Base-by-base conservation (phyloP, 2,113 vertebrate genomes). In the Cochlearius cochlearius region DNA sequence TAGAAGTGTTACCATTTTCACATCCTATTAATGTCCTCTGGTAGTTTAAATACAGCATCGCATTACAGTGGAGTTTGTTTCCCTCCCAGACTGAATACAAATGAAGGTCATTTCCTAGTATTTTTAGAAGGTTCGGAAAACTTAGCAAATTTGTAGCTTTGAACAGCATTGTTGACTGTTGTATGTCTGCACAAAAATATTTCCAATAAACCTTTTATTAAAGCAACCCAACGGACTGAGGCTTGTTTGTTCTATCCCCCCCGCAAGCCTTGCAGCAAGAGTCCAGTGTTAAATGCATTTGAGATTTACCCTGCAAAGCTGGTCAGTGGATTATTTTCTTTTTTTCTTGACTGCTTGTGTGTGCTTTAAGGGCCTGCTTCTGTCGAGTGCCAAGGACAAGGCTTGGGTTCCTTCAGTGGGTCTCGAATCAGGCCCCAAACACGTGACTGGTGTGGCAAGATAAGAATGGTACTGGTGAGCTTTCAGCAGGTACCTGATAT, bases 141-240 rank as follows among this genome's bases (percentile, higher is more conserved):
- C 77, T 92, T 92, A 94, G 92, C 74, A 67, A 75, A 96, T 97
- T 90, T 93, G 94, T 97, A 94, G 95, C 96, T 98, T 98, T 97
- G 96, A 97, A 96, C 91, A 93, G 60, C 96, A 32, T 89, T 96
- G 95, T 98, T 97, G 96, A 97, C 96, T 96, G 96, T 93, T 90
- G 83, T 98, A 85, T 98, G 97, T 97, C 97, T 97, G 93, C 90
- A 82, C 92, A 98, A 82, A 96, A 97, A 82, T 96, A 96, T 97
- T 98, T 98, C 97, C 95, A 98, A 98, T 98, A 98, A 98, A 98
- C 82, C 95, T 97, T 98, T 98, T 97, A 93, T 96, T 97, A 97
- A 97, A 96, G 94, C 86, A 96, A 76, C 62, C 64, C 72, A 91
- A 7, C 0, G 5, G 80, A 75, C 75, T 0, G 1, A 77, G 62